Conservation (phyloP, 2,888 invertebrate genomes). For the Coecobrya sp. region DNA sequence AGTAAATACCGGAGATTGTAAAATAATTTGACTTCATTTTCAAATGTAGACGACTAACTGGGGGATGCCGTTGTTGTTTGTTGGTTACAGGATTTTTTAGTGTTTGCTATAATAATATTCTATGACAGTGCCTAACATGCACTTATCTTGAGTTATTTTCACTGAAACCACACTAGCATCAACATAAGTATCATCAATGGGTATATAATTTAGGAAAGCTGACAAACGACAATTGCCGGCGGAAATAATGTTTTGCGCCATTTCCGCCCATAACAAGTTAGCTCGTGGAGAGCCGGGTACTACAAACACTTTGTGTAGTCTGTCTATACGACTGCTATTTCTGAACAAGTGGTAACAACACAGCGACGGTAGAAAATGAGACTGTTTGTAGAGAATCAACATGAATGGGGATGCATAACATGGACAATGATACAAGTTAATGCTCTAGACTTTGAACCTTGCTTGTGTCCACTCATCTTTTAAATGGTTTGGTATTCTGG, state of each 20-base stretch:
- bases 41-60: not conserved
- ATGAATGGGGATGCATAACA: not conserved
- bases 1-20: constrained; percentile 39
- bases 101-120: not conserved
- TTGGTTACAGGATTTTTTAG: not conserved
- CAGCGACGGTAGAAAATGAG: not conserved
- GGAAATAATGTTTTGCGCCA: constrained; percentile 51
- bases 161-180: constrained; percentile 14
- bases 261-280: constrained; percentile 43
- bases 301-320: not conserved
- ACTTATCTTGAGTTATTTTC: constrained; percentile 33
- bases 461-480: not conserved
- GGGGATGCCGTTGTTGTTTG: not conserved
- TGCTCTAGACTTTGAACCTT: not conserved
- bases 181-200: constrained; percentile 36
- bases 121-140: not conserved
- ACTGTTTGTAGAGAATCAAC: not conserved
- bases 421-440: not conserved
- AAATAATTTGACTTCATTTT: constrained; percentile 32
- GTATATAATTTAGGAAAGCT: constrained; percentile 42
- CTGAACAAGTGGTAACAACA: not conserved
- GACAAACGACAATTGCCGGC: constrained; percentile 50
- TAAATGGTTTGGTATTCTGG: not conserved
- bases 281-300: not conserved
- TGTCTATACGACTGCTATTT: not conserved